Conservation (phyloP, 2,113 vertebrate species). For the Hippocampus guttulatus region DNA sequence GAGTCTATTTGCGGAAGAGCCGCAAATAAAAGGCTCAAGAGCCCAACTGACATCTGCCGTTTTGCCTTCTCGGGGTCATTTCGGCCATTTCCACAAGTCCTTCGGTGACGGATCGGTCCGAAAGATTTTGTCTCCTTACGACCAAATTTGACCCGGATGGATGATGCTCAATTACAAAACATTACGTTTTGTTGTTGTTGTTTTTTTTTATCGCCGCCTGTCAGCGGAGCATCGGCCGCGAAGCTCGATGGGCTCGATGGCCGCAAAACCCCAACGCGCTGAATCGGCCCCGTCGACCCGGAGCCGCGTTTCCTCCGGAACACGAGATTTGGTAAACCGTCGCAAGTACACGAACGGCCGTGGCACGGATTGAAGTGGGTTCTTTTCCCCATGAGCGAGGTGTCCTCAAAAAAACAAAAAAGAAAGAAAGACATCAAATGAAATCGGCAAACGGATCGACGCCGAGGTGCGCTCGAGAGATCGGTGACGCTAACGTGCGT, state of each 20-base stretch:
- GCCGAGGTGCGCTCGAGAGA: background rate
- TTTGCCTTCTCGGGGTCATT: background rate
- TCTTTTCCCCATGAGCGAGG: accelerated
- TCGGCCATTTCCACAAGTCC: no score
- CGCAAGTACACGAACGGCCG: no score
- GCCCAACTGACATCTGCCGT: background rate
- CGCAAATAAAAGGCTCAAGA: background rate
- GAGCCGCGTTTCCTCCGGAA: background rate
- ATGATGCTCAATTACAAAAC: background rate
- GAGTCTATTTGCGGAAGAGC: background rate
- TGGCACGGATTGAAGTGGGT: background rate
- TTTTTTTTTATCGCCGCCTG: no score
- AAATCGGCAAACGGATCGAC: background rate
- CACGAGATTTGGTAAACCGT: background rate
- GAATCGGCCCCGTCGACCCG: no score
- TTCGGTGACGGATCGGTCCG: background rate
- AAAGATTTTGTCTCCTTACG: background rate
- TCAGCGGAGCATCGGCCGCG: no score
- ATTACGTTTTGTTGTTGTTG: no score
- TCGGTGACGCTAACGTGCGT: background rate
- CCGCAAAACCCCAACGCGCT: background rate
- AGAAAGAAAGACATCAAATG: no score
- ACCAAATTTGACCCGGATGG: no score
- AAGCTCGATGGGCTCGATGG: background rate
- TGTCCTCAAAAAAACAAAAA: background rate